phyloP scores from a whole-genome alignment of 2,797 vertebrate species.

The Neostethus bicornis region DNA sequence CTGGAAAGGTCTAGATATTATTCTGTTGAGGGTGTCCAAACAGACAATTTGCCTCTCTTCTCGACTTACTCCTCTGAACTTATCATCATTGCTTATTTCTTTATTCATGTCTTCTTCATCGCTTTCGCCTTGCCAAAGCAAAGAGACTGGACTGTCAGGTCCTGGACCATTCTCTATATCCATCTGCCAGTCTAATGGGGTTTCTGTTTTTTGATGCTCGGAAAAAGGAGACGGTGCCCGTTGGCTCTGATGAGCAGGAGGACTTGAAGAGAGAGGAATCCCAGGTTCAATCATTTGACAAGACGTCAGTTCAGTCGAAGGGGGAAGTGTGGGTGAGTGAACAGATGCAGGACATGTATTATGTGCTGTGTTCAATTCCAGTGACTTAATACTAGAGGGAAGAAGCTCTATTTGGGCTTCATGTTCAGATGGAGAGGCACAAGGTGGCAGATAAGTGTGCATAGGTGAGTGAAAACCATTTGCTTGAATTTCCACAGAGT shows the following conservation, averaged over 20 bases:
- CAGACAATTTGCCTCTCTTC: slow-evolving; percentile 68
- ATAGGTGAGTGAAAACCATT: slow-evolving; percentile 1
- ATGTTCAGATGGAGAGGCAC: slow-evolving; percentile 1
- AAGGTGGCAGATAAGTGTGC: not conserved
- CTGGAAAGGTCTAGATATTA: slow-evolving; percentile 49
- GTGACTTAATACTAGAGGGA: slow-evolving; percentile 1
- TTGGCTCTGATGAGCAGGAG: slow-evolving; percentile 7
- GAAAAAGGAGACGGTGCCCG: slow-evolving; percentile 13
- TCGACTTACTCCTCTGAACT: slow-evolving; percentile 41
- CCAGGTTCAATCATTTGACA: slow-evolving; percentile 6
- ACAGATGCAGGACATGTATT: not conserved
- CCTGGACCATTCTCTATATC: not conserved
- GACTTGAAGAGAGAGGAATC: not conserved
- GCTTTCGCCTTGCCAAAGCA: slow-evolving; percentile 41
- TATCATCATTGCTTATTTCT: slow-evolving; percentile 15
- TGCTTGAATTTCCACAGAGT: not conserved
- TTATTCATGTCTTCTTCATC: slow-evolving; percentile 33
- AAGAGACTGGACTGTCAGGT: slow-evolving; percentile 40
- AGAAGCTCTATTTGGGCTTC: slow-evolving; percentile 7
- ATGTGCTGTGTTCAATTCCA: slow-evolving; percentile 6
- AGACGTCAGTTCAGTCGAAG: not conserved
- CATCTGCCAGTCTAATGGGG: slow-evolving; percentile 2
- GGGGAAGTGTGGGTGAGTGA: not conserved
- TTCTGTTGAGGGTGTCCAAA: slow-evolving; percentile 55
- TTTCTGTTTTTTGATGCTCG: slow-evolving; percentile 28